Evolutionary conservation across 92 coral and sea anemone species (phyloP).

Genomic region (Isaurus tuberculatus): DNA sequence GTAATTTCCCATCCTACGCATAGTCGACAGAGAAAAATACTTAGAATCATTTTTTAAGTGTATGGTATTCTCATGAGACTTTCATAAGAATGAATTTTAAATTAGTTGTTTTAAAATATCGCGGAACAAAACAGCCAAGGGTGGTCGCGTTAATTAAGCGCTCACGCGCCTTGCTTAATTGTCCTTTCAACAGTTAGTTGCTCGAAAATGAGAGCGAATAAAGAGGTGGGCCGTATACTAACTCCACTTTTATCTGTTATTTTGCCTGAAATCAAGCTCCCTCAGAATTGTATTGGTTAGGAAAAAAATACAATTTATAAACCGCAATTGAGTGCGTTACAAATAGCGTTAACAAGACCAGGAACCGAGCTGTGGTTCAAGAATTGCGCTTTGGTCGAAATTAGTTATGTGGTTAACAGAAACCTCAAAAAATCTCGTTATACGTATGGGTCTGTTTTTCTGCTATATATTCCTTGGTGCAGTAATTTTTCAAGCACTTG

Average conservation of each 20-base stretch:
- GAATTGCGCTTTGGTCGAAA: not conserved
- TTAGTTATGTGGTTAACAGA: constrained; percentile 78
- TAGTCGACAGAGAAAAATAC: constrained; percentile 1
- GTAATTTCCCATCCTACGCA: constrained; percentile 61
- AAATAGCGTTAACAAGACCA: not conserved
- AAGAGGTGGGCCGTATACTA: constrained; percentile 14
- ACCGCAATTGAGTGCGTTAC: not conserved
- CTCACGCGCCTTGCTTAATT: constrained; percentile 13
- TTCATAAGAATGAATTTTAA: constrained; percentile 27
- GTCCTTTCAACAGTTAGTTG: constrained; percentile 2
- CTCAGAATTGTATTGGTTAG: constrained; percentile 29
- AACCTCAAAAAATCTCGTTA: constrained; percentile 70
- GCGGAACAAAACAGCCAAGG: constrained; percentile 33
- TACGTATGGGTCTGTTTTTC: constrained; percentile 79
- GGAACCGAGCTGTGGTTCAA: not conserved
- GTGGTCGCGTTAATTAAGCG: constrained; percentile 31
- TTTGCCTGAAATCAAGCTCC: constrained; percentile 40
- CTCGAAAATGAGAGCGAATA: constrained; percentile 25
- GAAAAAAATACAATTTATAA: constrained; percentile 6
- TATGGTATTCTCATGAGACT: constrained; percentile 16
- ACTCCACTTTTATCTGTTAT: constrained; percentile 13
- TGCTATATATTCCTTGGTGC: constrained; percentile 90
- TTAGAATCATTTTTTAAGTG: not conserved
- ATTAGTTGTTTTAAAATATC: constrained; percentile 25
- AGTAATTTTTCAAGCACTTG: constrained; percentile 93